Evolutionary conservation across 2,888 invertebrate species (phyloP).

Genomic region (Zaprionus bogoriensis): DNA sequence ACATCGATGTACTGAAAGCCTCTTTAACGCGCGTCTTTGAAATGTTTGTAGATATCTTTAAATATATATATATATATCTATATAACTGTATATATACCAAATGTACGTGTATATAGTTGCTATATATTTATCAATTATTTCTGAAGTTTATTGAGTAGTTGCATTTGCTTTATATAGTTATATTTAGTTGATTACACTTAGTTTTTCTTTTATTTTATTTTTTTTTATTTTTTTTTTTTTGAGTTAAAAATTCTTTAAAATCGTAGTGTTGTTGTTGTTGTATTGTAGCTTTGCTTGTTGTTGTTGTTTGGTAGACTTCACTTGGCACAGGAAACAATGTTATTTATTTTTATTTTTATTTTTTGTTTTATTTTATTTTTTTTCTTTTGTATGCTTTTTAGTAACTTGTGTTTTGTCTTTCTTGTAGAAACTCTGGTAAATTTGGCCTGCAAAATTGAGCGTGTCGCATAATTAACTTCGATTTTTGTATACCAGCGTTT

Average conservation of each 20-base stretch:
- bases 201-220: slow-evolving; percentile 6
- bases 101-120: neutral
- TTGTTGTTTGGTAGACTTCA: slow-evolving; percentile 48
- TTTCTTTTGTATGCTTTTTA: slow-evolving; percentile 18
- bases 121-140: slow-evolving; percentile 5
- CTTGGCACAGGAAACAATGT: slow-evolving; percentile 61
- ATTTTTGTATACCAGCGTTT: slow-evolving; percentile 4
- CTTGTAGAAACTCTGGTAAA: slow-evolving; percentile 29
- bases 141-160: slow-evolving; percentile 30
- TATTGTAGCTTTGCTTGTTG: slow-evolving; percentile 24
- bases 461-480: slow-evolving; percentile 30
- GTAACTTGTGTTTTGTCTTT: slow-evolving; percentile 41
- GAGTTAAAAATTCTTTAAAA: slow-evolving; percentile 53
- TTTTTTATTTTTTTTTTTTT: slow-evolving; percentile 11
- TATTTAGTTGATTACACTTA: slow-evolving; percentile 12
- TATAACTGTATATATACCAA: slow-evolving; percentile 19
- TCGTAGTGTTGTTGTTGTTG: slow-evolving; percentile 43
- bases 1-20: slow-evolving; percentile 66
- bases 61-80: slow-evolving; percentile 34
- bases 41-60: slow-evolving; percentile 23
- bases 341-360: slow-evolving; percentile 16
- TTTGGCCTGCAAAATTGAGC: slow-evolving; percentile 26
- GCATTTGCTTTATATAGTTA: neutral
- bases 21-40: slow-evolving; percentile 60
- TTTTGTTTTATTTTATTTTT: slow-evolving; percentile 15